Evolutionary conservation across 2,797 vertebrate genomes (phyloP).

Genomic region (Tenualosa ilisha): DNA sequence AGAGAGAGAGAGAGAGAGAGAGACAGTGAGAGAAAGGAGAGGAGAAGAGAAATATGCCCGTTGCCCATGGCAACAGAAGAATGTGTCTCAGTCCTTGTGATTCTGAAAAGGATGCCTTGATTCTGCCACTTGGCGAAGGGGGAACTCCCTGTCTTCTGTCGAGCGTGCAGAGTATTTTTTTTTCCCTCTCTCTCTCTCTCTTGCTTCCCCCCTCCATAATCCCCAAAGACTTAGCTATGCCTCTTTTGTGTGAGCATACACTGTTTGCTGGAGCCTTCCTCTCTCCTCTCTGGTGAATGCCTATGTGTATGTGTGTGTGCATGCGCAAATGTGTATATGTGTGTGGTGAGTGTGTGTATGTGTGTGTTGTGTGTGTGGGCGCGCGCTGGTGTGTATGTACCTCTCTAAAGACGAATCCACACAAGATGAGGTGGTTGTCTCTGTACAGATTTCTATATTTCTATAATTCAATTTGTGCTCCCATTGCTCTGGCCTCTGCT

Average conservation of each 20-base stretch:
- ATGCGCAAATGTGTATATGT: not conserved
- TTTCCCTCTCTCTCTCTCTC: slow-evolving; percentile 49
- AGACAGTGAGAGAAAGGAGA: slow-evolving; percentile 27
- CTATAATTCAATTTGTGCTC: slow-evolving; percentile 64
- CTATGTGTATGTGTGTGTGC: slow-evolving; percentile 32
- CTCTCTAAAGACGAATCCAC: slow-evolving; percentile 44
- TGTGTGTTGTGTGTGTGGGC: not conserved
- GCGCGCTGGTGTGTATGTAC: not conserved
- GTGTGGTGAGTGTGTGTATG: slow-evolving; percentile 26
- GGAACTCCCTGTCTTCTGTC: slow-evolving; percentile 64
- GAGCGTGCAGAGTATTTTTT: slow-evolving; percentile 49
- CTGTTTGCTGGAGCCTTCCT: not conserved
- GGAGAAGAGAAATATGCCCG: slow-evolving; percentile 65
- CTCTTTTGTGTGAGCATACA: slow-evolving; percentile 37
- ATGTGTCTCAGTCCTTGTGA: slow-evolving; percentile 69
- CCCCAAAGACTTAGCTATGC: slow-evolving; percentile 56
- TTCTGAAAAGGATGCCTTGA: slow-evolving; percentile 65
- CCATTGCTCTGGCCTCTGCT: slow-evolving; percentile 52
- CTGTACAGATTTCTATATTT: slow-evolving; percentile 57
- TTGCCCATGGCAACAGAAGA: slow-evolving; percentile 79
- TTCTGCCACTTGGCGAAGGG: slow-evolving; percentile 69
- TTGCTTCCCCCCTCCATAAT: slow-evolving; percentile 49
- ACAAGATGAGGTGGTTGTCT: slow-evolving; percentile 43
- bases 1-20: slow-evolving; percentile 1
- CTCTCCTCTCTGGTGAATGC: slow-evolving; percentile 40